Evolutionary conservation across 2,888 invertebrate species (phyloP).

Genomic region (Papilio elwesi): DNA sequence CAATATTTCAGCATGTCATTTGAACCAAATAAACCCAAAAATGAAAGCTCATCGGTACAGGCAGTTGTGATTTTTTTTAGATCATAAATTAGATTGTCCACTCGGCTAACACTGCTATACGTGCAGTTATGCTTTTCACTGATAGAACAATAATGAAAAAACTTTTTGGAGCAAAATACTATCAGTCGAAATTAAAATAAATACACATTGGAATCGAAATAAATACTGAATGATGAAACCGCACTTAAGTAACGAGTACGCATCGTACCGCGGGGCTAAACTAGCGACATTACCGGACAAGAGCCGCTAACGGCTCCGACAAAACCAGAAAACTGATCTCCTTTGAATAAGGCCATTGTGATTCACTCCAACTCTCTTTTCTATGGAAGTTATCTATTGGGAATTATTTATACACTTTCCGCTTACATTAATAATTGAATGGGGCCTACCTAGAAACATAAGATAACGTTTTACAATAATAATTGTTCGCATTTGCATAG

Average conservation of each 20-base stretch:
- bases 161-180: constrained; percentile 8
- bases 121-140: no score
- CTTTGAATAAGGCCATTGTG: constrained; percentile 75
- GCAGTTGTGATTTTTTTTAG: not conserved
- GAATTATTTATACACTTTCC: constrained; percentile 79
- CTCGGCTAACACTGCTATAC: no score
- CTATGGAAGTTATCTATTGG: constrained; percentile 72
- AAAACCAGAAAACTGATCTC: constrained; percentile 51
- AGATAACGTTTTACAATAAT: constrained; percentile 60
- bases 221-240: constrained; percentile 52
- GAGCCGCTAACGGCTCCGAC: constrained; percentile 44
- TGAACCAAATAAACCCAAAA: not conserved
- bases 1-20: not conserved
- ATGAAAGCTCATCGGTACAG: not conserved
- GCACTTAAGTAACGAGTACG: constrained; percentile 59
- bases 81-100: no score
- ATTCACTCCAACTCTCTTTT: constrained; percentile 55
- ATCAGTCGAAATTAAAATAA: constrained; percentile 41
- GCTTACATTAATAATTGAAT: constrained; percentile 81
- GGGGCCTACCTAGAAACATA: constrained; percentile 78
- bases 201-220: constrained; percentile 49
- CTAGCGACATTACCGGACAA: constrained; percentile 70
- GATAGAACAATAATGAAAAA: constrained; percentile 1
- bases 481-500: constrained; percentile 78
- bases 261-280: constrained; percentile 61